These are phyloP conservation scores for Gryllus longicercus DNA, from an alignment of 2,888 invertebrate genomes.

Conservation along the genomic window DNA sequence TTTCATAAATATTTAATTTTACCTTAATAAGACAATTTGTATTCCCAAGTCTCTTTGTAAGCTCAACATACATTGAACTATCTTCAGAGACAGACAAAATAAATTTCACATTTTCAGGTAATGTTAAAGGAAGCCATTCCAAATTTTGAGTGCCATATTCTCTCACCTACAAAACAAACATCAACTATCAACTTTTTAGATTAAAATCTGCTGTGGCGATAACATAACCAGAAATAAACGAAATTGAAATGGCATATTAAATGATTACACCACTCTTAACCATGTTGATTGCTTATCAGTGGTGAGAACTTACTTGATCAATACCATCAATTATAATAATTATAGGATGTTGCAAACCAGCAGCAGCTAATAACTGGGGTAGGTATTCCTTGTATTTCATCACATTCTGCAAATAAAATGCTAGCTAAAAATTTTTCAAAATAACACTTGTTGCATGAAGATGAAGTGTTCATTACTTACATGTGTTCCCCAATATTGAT, in stretches of 20 bases:
- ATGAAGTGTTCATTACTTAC: constrained; percentile 48
- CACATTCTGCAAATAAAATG: constrained; percentile 57
- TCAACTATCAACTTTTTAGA: too few species aligned
- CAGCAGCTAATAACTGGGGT: constrained; percentile 53
- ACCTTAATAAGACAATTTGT: neutral
- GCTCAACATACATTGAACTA: constrained; percentile 41
- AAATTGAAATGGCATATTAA: too few species aligned
- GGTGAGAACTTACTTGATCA: constrained; percentile 53
- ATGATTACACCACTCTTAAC: too few species aligned
- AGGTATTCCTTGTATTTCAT: constrained; percentile 65
- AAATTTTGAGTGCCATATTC: constrained; percentile 57
- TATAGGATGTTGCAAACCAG: constrained; percentile 58
- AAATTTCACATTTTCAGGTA: constrained; percentile 72
- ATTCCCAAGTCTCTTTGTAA: neutral
- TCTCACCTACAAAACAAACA: constrained; percentile 38
- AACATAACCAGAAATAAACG: too few species aligned
- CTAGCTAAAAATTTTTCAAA: neutral
- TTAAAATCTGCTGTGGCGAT: too few species aligned
- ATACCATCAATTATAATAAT: constrained; percentile 75
- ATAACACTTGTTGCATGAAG: neutral
- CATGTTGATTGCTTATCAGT: too few species aligned
- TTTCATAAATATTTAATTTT: neutral
- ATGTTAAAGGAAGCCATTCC: constrained; percentile 70
- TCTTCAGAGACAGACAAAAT: constrained; percentile 68
- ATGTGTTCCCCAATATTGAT: constrained; percentile 60